Evolutionary conservation across 2,113 vertebrate species (phyloP).

Genomic region (Setophaga kirtlandii): DNA sequence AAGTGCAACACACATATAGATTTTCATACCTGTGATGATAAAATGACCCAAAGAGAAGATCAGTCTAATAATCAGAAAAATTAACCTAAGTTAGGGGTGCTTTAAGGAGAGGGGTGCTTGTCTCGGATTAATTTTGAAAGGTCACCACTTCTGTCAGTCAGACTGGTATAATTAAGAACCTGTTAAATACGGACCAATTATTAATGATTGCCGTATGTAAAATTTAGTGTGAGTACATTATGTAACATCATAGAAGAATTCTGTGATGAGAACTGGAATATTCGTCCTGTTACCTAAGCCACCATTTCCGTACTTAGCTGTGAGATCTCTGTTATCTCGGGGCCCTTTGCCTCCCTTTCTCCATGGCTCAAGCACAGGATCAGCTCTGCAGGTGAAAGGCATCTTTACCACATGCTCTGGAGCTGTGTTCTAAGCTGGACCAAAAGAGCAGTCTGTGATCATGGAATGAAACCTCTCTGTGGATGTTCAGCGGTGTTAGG

Average conservation of each 20-base stretch:
- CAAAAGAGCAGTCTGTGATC: background rate
- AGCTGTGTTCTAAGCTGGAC: rapidly evolving
- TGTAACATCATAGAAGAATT: background rate
- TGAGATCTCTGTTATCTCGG: background rate
- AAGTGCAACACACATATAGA: rapidly evolving
- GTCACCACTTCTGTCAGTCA: background rate
- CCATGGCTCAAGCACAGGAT: background rate
- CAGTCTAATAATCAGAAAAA: background rate
- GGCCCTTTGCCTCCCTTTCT: background rate
- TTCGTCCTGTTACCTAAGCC: background rate
- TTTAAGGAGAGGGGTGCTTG: background rate
- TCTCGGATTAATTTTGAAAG: background rate
- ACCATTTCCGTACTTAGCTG: background rate
- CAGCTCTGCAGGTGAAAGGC: background rate
- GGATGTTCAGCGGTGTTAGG: background rate
- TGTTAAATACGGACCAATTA: background rate
- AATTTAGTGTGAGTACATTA: background rate
- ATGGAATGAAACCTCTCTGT: background rate
- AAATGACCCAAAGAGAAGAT: background rate
- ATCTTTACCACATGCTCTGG: background rate
- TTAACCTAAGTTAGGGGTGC: background rate
- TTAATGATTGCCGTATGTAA: background rate
- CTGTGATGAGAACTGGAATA: background rate
- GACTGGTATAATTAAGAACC: background rate
- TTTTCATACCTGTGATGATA: background rate